Evolutionary conservation across 2,113 vertebrate genomes (phyloP).

Genomic region (Eurypyga helias): DNA sequence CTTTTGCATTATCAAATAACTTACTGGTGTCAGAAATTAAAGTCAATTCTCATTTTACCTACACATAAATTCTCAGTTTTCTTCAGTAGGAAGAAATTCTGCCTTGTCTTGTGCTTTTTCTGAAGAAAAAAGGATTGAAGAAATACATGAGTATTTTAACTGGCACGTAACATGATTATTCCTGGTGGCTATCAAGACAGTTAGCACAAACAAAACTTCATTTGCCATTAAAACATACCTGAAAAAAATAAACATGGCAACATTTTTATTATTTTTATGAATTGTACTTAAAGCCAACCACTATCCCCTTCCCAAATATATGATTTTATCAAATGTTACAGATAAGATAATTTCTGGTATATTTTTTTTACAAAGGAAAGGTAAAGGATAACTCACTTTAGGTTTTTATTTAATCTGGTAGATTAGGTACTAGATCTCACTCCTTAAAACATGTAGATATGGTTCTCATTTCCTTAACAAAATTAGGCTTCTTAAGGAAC

Average conservation of each 20-base stretch:
- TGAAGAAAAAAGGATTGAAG: neutral
- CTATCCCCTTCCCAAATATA: neutral
- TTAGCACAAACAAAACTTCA: neutral
- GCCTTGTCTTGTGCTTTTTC: neutral
- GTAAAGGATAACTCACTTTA: neutral
- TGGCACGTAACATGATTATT: neutral
- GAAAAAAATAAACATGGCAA: neutral
- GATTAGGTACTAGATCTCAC: neutral
- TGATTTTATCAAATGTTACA: neutral
- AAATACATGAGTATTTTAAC: fast-evolving
- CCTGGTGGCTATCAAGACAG: neutral
- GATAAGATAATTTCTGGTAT: neutral
- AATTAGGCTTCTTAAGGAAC: neutral
- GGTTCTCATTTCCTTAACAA: neutral
- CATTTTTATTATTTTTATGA: neutral
- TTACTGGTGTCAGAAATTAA: neutral
- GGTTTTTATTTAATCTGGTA: neutral
- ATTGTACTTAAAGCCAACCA: neutral
- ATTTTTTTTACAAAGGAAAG: neutral
- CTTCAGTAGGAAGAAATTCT: neutral
- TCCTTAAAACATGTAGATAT: neutral
- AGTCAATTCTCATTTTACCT: neutral
- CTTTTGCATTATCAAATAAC: neutral
- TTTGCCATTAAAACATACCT: neutral
- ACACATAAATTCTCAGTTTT: neutral